Evolutionary conservation across 2,113 vertebrate species (phyloP).

Genomic region (Agelaius phoeniceus): DNA sequence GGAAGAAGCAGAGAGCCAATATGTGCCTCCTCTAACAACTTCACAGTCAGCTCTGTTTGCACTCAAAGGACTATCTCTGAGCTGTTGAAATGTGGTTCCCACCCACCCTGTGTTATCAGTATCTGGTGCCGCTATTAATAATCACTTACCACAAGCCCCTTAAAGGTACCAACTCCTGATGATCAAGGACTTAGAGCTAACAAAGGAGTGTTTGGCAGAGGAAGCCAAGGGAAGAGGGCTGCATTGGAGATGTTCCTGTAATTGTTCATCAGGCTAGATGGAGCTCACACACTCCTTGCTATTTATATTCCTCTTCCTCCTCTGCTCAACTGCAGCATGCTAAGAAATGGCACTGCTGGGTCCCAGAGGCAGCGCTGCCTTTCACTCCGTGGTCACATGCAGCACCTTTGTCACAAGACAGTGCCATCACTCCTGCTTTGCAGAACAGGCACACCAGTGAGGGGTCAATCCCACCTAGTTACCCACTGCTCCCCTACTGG

Average conservation of each 20-base stretch:
- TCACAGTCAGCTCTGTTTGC: not conserved
- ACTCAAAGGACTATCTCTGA: conserved; percentile 31
- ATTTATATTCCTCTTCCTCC: conserved; percentile 43
- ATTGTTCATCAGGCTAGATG: conserved; percentile 40
- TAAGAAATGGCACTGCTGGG: not conserved
- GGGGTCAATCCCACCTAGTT: not conserved
- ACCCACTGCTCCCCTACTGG: not conserved
- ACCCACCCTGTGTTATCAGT: conserved; percentile 30
- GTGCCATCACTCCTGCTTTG: not conserved
- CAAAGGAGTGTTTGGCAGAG: conserved; percentile 36
- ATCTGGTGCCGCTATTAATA: conserved; percentile 46
- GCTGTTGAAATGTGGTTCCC: conserved; percentile 47
- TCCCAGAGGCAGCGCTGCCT: not conserved
- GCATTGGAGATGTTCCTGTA: conserved; percentile 47
- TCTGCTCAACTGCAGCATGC: not conserved
- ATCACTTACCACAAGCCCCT: conserved; percentile 50
- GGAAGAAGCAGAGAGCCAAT: conserved; percentile 28
- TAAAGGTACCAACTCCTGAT: conserved; percentile 43
- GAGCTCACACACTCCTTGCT: conserved; percentile 37
- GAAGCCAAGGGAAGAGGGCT: conserved; percentile 38
- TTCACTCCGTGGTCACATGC: not conserved
- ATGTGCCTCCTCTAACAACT: not conserved
- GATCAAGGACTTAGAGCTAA: not conserved
- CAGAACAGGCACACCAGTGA: not conserved
- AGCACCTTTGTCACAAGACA: not conserved